phyloP scores from a whole-genome alignment of 2,797 vertebrate species.

The Falco naumanni region DNA sequence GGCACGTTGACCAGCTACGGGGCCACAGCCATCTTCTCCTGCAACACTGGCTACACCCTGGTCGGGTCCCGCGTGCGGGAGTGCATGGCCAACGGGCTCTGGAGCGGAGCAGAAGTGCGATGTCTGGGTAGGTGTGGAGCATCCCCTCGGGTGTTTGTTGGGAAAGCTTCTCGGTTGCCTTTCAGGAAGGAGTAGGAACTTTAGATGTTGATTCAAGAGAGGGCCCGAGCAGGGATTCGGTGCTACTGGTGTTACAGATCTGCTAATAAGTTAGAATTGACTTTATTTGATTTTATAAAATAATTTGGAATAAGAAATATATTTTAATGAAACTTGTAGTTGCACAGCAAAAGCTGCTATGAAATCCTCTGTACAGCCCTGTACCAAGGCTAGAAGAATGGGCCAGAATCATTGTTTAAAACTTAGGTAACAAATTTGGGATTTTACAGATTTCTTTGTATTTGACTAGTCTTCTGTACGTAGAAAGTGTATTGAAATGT shows the following conservation, averaged over 20 bases:
- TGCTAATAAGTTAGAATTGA: too few species aligned
- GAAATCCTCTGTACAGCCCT: too few species aligned
- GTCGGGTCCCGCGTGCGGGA: conserved; percentile 95
- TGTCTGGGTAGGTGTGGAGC: conserved; percentile 86
- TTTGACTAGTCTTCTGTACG: too few species aligned
- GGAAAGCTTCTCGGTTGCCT: fast-evolving
- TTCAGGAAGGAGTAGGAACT: fast-evolving
- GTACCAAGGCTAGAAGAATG: too few species aligned
- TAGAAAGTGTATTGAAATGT: too few species aligned
- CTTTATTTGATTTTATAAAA: too few species aligned
- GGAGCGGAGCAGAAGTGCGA: conserved; percentile 93
- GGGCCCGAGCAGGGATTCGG: fast-evolving
- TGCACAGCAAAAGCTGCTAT: too few species aligned
- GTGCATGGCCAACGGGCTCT: conserved; percentile 97
- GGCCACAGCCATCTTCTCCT: conserved; percentile 98
- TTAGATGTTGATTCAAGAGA: fast-evolving
- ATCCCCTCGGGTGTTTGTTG: fast-evolving
- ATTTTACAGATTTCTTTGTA: too few species aligned
- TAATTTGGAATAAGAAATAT: too few species aligned
- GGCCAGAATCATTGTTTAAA: too few species aligned
- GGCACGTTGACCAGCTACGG: conserved; percentile 92
- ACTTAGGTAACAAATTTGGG: too few species aligned
- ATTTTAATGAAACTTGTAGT: too few species aligned
- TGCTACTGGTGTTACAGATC: not conserved
- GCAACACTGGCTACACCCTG: conserved; percentile 95